Base-by-base conservation (phyloP, 2,888 invertebrate genomes). In the Xanthostigma xanthostigma region DNA sequence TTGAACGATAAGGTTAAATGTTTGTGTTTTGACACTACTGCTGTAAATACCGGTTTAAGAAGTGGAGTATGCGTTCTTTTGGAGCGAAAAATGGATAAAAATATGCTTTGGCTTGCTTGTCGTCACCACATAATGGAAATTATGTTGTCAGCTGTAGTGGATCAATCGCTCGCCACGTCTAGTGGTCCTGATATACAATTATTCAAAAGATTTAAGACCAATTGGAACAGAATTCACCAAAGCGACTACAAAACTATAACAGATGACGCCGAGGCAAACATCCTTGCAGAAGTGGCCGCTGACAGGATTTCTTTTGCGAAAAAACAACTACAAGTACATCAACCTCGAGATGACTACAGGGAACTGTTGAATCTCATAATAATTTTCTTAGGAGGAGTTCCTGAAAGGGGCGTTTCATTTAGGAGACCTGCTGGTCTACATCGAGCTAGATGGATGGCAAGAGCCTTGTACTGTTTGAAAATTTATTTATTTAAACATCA, bases 21-120 rank as follows among this genome's bases (percentile, higher is more conserved):
- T 42, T 45, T 54, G 46, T 36, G 49, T 39, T 54, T 51, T 41
- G 50, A 53, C 48, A 53, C 51, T 13, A 53, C 51, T 38, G 48
- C 52, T 11, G 45, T 41, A n/a, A 52, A 52, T 27, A 50, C 50
- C 27, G 50, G 48, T 9, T 10, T 13, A 42, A 13, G 38, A 35
- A 42, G 34, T 34, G 44, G 49, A 33, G 45, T 50, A 27, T 51
- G 50, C 38, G 40, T 9, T 43, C 11, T 13, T 17, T n/a, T 17
- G 10, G 41, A 12, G 41, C 41, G 12, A n/a, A 48, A 36, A 49
- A 49, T 36, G 14, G 46, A 49, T 9, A 49, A 36, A 37, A 39
- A 48, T 10, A 48, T 48, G 45, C 37, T 49, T 49, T 49, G 35
- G 39, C 46, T 47, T 10, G 43, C 36, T 49, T 49, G 49, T 48